These are phyloP conservation scores for Kryptolebias marmoratus DNA, from an alignment of 2,113 vertebrate genomes.

Conservation along the genomic window DNA sequence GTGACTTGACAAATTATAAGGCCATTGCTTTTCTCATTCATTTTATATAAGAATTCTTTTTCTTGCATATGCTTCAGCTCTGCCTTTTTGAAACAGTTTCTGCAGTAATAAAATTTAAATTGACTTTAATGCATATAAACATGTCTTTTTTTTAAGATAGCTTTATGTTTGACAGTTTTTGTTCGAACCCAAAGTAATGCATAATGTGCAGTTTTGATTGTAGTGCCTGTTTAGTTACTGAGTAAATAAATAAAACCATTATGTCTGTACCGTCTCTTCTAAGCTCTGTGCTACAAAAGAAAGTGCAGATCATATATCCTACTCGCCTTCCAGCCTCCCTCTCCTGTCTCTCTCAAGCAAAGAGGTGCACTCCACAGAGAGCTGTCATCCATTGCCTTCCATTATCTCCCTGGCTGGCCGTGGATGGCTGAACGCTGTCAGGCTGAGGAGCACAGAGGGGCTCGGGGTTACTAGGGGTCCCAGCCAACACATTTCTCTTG, in stretches of 20 bases:
- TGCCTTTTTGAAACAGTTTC: conserved; percentile 6
- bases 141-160: conserved; percentile 3
- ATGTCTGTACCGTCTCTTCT: not conserved
- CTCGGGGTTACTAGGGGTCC: conserved; percentile 43
- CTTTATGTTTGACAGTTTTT: not conserved
- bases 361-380: conserved; percentile 48
- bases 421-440: conserved; percentile 61
- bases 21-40: conserved; percentile 37
- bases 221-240: not conserved
- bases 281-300: conserved; percentile 4
- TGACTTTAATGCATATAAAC: not conserved
- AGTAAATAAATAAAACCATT: conserved; percentile 6
- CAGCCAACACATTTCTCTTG: conserved; percentile 29
- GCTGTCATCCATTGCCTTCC: conserved; percentile 63
- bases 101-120: not conserved
- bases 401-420: conserved; percentile 59
- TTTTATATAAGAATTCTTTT: conserved; percentile 28
- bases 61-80: conserved; percentile 21
- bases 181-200: not conserved
- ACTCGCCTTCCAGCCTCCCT: conserved; percentile 12
- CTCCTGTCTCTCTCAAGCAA: conserved; percentile 26
- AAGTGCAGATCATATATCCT: conserved; percentile 30
- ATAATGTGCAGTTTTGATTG: conserved; percentile 15
- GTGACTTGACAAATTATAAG: conserved; percentile 28
- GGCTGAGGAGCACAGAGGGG: conserved; percentile 53